phyloP scores from a whole-genome alignment of 2,888 invertebrate genomes.

The Cyrtodaria siliqua region DNA sequence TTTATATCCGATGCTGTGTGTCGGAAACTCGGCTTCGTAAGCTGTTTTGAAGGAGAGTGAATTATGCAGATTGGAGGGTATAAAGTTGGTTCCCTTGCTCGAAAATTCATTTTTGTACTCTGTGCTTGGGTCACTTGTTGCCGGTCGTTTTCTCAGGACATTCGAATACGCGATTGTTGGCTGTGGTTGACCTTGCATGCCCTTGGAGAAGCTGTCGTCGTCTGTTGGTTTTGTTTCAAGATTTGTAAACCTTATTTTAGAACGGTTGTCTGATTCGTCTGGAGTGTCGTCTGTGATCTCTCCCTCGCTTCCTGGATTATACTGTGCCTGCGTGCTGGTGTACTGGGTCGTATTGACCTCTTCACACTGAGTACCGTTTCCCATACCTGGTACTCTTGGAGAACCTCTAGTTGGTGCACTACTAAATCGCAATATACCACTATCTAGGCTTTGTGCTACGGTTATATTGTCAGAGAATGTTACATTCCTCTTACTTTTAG shows the following conservation, averaged over 20 bases:
- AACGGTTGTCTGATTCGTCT: conserved; percentile 5
- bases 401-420: conserved; percentile 68
- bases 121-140: conserved; percentile 61
- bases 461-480: conserved; percentile 77
- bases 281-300: background rate
- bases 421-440: conserved; percentile 65
- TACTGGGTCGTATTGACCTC: conserved; percentile 72
- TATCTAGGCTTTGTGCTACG: conserved; percentile 75
- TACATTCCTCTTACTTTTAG: conserved; percentile 69
- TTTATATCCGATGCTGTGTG: conserved; percentile 73
- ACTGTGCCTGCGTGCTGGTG: conserved; percentile 74
- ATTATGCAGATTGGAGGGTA: conserved; percentile 70
- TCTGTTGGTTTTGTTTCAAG: conserved; percentile 23
- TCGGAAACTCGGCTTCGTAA: conserved; percentile 76
- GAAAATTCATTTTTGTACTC: conserved; percentile 76
- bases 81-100: conserved; percentile 75
- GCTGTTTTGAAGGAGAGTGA: conserved; percentile 67
- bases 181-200: conserved; percentile 1
- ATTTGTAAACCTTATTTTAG: conserved; percentile 37
- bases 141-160: conserved; percentile 53
- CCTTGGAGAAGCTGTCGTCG: background rate
- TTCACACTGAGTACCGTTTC: conserved; percentile 11
- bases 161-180: conserved; percentile 39
- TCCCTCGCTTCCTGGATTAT: conserved; percentile 58
- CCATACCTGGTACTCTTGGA: conserved; percentile 23